Conservation (phyloP, 2,113 vertebrate species). For the Charina bottae region DNA sequence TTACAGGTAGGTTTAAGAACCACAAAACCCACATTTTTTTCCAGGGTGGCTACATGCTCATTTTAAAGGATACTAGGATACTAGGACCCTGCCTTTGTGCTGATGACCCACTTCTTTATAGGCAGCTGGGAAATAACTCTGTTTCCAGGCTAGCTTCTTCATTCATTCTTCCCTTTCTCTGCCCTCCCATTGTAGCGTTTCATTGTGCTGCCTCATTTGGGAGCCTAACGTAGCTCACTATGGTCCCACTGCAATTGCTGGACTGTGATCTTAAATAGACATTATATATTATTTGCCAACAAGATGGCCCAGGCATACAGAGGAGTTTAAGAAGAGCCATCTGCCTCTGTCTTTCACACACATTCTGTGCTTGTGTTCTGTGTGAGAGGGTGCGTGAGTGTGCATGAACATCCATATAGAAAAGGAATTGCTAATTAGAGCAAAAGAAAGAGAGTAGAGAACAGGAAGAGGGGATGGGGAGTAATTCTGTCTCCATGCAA, state of each 20-base stretch:
- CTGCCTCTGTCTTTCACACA: constrained; percentile 66
- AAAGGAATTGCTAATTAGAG: constrained; percentile 70
- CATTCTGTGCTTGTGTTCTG: constrained; percentile 57
- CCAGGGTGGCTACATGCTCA: neutral
- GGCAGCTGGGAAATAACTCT: constrained; percentile 9
- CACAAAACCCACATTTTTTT: neutral
- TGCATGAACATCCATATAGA: constrained; percentile 60
- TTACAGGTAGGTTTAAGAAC: neutral
- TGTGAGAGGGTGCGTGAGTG: constrained; percentile 57
- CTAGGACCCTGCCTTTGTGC: neutral
- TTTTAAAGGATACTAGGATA: neutral
- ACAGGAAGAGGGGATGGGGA: constrained; percentile 41
- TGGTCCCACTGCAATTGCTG: constrained; percentile 24
- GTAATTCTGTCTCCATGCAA: constrained; percentile 43
- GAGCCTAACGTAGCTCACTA: constrained; percentile 16
- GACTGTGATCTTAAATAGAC: constrained; percentile 50
- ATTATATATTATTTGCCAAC: constrained; percentile 69
- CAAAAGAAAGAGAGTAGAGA: constrained; percentile 53
- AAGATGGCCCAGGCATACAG: constrained; percentile 52
- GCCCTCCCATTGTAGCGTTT: neutral
- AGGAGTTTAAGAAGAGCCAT: constrained; percentile 61
- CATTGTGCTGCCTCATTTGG: neutral
- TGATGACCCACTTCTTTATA: constrained; percentile 21
- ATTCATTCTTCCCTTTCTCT: neutral
- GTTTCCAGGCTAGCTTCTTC: neutral